A percentile compares a stretch with the other conserved stretches of the same genome.
phyloP scores from a whole-genome alignment of 2,113 vertebrate species.

The Tetrax tetrax region DNA sequence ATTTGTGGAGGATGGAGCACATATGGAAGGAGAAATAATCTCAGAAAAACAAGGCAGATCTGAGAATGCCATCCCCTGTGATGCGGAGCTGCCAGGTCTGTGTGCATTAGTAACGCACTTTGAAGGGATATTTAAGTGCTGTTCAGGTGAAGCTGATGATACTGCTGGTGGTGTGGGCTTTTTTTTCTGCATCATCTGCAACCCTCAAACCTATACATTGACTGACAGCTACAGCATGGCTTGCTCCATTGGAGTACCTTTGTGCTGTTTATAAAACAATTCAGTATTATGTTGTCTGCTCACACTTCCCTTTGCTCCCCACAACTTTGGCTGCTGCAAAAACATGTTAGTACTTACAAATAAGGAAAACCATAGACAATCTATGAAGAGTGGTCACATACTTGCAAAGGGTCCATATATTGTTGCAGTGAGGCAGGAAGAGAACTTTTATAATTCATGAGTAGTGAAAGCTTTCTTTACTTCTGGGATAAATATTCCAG shows the following conservation, averaged over 20 bases:
- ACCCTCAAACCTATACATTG: background rate
- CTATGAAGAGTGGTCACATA: background rate
- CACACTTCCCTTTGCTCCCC: rapidly evolving
- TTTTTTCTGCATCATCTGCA: background rate
- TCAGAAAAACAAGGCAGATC: background rate
- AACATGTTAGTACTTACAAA: background rate
- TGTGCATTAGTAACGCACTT: rapidly evolving
- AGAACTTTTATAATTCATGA: constrained; percentile 61
- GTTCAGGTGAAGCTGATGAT: background rate
- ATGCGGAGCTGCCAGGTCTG: background rate
- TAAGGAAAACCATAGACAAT: background rate
- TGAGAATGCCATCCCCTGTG: background rate
- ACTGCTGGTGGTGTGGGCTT: background rate
- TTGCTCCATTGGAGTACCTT: background rate
- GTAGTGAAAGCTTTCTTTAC: constrained; percentile 60
- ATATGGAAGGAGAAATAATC: background rate
- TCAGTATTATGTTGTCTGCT: background rate
- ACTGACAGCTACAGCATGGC: rapidly evolving
- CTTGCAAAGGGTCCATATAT: background rate
- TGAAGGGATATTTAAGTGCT: background rate
- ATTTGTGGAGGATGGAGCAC: background rate
- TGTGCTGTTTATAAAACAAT: background rate
- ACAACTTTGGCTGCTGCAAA: background rate
- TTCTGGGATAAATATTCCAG: constrained; percentile 69
- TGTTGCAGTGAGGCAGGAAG: constrained; percentile 42